Conservation (phyloP, 2,888 invertebrate genomes). For the Leucophenga maculata region DNA sequence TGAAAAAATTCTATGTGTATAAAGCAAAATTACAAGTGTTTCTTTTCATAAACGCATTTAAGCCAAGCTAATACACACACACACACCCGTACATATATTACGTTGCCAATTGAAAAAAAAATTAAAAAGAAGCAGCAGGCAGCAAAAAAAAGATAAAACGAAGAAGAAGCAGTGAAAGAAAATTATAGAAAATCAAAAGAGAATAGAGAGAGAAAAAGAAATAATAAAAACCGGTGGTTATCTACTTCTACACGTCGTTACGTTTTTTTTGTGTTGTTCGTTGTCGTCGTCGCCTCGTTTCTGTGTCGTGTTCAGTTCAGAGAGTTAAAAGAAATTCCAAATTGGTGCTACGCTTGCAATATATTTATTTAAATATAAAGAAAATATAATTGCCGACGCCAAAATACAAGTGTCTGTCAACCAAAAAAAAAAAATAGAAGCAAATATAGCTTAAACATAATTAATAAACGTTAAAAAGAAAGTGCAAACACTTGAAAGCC, state of each 20-base stretch:
- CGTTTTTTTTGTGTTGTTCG: conserved; percentile 27
- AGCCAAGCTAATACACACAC: conserved; percentile 34
- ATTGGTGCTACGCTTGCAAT: conserved; percentile 46
- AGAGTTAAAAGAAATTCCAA: conserved; percentile 9
- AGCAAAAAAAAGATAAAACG: conserved; percentile 17
- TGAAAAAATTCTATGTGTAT: not conserved
- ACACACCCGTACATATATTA: conserved; percentile 33
- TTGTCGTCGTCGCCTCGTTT: conserved; percentile 41
- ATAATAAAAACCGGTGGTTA: conserved; percentile 68
- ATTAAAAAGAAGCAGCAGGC: conserved; percentile 40
- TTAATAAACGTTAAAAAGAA: conserved; percentile 37
- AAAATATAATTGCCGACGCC: too few relatives aligned
- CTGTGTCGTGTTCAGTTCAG: conserved; percentile 51
- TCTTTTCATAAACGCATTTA: conserved; percentile 37
- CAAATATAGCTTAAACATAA: conserved; percentile 30
- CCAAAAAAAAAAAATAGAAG: conserved; percentile 44
- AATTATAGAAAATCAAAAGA: conserved; percentile 34
- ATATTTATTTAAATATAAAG: too few relatives aligned
- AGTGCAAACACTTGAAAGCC: conserved; percentile 42
- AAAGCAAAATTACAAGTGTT: conserved; percentile 8
- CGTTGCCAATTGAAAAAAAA: conserved; percentile 39
- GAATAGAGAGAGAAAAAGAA: conserved; percentile 39
- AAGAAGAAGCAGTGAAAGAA: conserved; percentile 49
- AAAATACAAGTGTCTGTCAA: conserved; percentile 50
- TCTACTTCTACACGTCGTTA: conserved; percentile 35